phyloP scores from a whole-genome alignment of 2,888 invertebrate genomes.

The Acleris laterana region DNA sequence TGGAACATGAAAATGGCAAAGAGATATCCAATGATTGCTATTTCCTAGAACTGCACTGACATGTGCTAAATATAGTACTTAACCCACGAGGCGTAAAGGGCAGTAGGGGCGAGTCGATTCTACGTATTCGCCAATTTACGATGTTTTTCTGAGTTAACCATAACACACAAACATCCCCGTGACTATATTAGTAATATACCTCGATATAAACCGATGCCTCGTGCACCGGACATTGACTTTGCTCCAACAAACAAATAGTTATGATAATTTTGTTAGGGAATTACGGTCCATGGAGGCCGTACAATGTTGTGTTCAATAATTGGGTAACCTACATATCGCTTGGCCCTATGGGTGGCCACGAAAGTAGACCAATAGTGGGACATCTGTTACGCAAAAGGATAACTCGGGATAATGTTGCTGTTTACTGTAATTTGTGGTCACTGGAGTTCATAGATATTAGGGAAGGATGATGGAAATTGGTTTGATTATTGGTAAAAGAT shows the following conservation, averaged over 20 bases:
- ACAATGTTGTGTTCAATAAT: slow-evolving; percentile 10
- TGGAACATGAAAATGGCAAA: too few species aligned
- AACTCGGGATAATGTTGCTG: background rate
- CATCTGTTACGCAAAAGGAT: slow-evolving; percentile 20
- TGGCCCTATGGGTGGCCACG: background rate
- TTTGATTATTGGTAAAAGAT: too few species aligned
- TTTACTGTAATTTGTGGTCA: slow-evolving; percentile 9
- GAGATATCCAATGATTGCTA: too few species aligned
- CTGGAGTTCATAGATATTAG: background rate
- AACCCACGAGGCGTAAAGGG: too few species aligned
- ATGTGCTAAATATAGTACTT: too few species aligned
- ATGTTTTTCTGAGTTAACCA: background rate
- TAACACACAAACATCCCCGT: background rate
- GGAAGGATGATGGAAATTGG: background rate
- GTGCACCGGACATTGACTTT: slow-evolving; percentile 20
- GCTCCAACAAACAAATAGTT: background rate
- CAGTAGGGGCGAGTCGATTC: too few species aligned
- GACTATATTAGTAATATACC: background rate
- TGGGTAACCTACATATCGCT: slow-evolving; percentile 24
- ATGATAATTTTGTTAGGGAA: slow-evolving; percentile 19
- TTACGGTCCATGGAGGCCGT: slow-evolving; percentile 11
- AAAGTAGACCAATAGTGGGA: background rate
- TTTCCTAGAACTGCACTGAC: too few species aligned
- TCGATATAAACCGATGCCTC: slow-evolving; percentile 9
- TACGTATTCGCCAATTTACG: background rate